Percentiles rank a stretch among this genome's conserved stretches.
These are phyloP conservation scores for Athrips mouffetella DNA, from an alignment of 2,888 invertebrate species.

Conservation along the genomic window DNA sequence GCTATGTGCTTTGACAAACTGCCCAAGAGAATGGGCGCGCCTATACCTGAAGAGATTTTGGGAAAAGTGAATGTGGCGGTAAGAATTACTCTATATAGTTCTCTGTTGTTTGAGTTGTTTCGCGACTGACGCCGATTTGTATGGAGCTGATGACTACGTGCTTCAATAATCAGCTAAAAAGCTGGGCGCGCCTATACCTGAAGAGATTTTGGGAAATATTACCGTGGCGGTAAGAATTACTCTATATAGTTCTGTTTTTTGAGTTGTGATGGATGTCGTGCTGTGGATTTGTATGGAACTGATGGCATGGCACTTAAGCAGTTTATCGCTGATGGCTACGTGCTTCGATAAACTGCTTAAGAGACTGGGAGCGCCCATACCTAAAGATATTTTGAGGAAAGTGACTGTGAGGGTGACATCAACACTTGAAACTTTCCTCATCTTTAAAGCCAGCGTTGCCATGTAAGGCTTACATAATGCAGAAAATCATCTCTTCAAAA, in stretches of 20 bases:
- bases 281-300: constrained; percentile 99
- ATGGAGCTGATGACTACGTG: constrained; percentile 99
- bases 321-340: too few species aligned
- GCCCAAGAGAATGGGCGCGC: constrained; percentile 88
- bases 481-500: too few species aligned
- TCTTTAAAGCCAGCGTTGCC: too few species aligned
- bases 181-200: constrained; percentile 94
- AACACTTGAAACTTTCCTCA: too few species aligned
- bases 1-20: constrained; percentile 98
- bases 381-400: too few species aligned
- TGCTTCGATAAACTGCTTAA: too few species aligned
- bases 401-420: too few species aligned
- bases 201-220: constrained; percentile 97
- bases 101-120: constrained; percentile 98
- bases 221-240: constrained; percentile 90
- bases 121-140: constrained; percentile 96
- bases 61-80: constrained; percentile 98
- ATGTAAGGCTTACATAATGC: too few species aligned
- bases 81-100: too few species aligned
- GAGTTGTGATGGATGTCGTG: constrained; percentile 98
- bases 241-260: too few species aligned
- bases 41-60: constrained; percentile 97
- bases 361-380: too few species aligned
- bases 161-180: constrained; percentile 96
- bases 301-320: too few species aligned